These are phyloP conservation scores for Corythaeola cristata DNA, from an alignment of 2,113 vertebrate genomes.

Conservation along the genomic window DNA sequence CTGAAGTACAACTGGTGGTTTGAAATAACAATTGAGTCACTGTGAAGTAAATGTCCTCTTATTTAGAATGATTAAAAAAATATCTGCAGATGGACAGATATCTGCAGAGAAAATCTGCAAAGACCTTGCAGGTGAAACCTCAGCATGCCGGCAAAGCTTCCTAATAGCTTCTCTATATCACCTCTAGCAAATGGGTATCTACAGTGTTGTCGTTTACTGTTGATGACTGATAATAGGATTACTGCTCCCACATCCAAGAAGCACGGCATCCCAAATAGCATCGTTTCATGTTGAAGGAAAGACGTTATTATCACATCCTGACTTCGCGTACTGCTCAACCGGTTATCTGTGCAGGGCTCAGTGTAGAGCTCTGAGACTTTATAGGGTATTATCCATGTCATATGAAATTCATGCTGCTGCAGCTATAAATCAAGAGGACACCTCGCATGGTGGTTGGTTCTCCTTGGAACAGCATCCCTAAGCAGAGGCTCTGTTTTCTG, in stretches of 20 bases:
- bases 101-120: slow-evolving; percentile 25
- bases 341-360: slow-evolving; percentile 37
- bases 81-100: not conserved
- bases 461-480: slow-evolving; percentile 33
- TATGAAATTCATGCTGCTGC: slow-evolving; percentile 40
- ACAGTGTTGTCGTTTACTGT: slow-evolving; percentile 11
- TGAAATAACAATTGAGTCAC: not conserved
- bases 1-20: not conserved
- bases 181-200: slow-evolving; percentile 34
- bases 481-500: slow-evolving; percentile 20
- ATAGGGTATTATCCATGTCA: slow-evolving; percentile 30
- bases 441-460: not conserved
- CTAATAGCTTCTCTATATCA: slow-evolving; percentile 51
- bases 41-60: not conserved
- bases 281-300: slow-evolving; percentile 36
- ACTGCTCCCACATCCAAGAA: slow-evolving; percentile 12
- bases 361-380: not conserved
- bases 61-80: not conserved
- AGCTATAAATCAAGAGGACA: slow-evolving; percentile 62
- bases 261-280: slow-evolving; percentile 17
- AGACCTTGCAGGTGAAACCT: slow-evolving; percentile 15
- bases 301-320: slow-evolving; percentile 30
- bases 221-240: slow-evolving; percentile 64
- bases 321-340: slow-evolving; percentile 23
- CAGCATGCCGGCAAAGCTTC: not conserved